Conservation (phyloP, 2,113 vertebrate species). For the Thamnophis sirtalis region DNA sequence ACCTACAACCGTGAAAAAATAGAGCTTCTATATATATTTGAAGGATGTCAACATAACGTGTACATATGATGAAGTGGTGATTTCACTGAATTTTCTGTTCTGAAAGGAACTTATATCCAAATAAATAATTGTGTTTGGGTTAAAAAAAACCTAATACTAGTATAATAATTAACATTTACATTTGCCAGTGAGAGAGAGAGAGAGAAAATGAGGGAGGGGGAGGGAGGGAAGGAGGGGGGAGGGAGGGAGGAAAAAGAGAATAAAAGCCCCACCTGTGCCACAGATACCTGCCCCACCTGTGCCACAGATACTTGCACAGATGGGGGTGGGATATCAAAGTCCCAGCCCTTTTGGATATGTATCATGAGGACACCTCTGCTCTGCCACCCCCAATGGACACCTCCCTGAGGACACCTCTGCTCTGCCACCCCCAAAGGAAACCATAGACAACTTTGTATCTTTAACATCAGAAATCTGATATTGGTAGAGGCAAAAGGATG, state of each 20-base stretch:
- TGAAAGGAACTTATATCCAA: background rate
- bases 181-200: background rate
- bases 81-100: background rate
- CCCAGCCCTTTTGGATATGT: background rate
- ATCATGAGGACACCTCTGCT: background rate
- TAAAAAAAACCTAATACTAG: background rate
- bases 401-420: background rate
- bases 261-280: background rate
- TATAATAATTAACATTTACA: background rate
- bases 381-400: background rate
- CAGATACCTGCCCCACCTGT: background rate
- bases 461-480: background rate
- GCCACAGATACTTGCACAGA: background rate
- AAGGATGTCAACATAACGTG: background rate
- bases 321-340: background rate
- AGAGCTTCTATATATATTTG: background rate
- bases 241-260: too few relatives aligned
- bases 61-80: background rate
- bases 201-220: background rate
- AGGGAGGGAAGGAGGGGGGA: background rate
- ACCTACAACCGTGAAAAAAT: too few relatives aligned
- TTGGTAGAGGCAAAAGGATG: background rate
- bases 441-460: background rate
- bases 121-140: background rate
- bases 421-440: background rate